A percentile compares a stretch with the other conserved stretches of the same genome.
phyloP scores from a whole-genome alignment of 2,797 vertebrate genomes.

The Phaenicophaeus curvirostris region DNA sequence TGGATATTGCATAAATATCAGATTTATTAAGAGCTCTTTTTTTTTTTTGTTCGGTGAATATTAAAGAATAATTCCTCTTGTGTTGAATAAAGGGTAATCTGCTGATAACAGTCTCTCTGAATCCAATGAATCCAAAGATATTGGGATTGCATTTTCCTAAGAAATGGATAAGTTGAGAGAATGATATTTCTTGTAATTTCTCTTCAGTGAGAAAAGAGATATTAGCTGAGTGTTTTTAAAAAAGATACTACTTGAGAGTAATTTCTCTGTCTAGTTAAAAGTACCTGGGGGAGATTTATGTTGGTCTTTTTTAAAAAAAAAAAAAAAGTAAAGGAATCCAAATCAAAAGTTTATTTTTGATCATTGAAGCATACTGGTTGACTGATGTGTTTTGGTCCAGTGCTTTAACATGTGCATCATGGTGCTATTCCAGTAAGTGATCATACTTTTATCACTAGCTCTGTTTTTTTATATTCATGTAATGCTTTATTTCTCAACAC shows the following conservation, averaged over 20 bases:
- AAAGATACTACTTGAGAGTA: neutral
- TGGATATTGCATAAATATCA: neutral
- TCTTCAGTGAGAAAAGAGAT: neutral
- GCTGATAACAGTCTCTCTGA: neutral
- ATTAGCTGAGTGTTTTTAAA: neutral
- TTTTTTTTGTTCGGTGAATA: conserved; percentile 29
- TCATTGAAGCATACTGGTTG: accelerated
- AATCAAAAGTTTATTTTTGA: neutral
- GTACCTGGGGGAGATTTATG: neutral
- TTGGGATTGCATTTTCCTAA: neutral
- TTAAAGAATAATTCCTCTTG: conserved; percentile 4
- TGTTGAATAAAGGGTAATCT: conserved; percentile 3
- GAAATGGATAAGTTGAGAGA: neutral
- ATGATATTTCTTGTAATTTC: neutral
- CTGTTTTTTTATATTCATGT: neutral
- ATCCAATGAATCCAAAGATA: neutral
- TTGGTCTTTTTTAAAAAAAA: neutral
- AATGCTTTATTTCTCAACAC: neutral
- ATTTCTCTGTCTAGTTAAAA: neutral
- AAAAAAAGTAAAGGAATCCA: neutral
- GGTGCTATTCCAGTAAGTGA: neutral
- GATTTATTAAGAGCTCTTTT: conserved; percentile 3
- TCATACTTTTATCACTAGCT: neutral
- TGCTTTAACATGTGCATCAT: neutral
- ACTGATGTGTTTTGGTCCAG: neutral